Evolutionary conservation across 2,888 invertebrate genomes (phyloP), one percentile per base, ranked within the genome.

Genomic region (Chelonus formosanus): DNA sequence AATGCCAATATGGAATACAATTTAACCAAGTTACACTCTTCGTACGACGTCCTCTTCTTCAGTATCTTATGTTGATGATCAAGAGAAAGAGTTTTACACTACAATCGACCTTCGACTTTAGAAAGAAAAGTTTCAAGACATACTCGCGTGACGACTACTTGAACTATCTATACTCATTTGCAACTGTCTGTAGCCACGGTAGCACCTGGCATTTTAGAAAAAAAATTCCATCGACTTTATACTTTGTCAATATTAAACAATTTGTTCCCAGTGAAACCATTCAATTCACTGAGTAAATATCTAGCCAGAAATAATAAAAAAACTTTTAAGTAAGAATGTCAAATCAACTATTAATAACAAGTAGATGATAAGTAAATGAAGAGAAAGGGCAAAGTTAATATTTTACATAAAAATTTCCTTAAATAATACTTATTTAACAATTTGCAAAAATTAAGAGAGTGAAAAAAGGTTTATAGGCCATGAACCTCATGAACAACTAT

Each of bases 191-290:
- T 56, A 61, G 45, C 69, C 63, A 61, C 67, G 47, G 67, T 69
- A 67, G 69, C 71, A 70, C 67, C 69, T 72, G 71, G 69, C 70
- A 70, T 71, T 72, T 72, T 57, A 53, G 67, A 36, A 65, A 67
- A 68, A 71, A 70, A 70, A 71, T 58, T 10, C 54, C 52, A 63
- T 45, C 32, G 35, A 54, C 35, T 55, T 45, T 36, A 63, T 63
- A 52, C 36, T 55, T 63, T 45, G 55, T 47, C 60, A 60, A 59
- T 65, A 66, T 64, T 64, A 63, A 48, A 67, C 65, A 61, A 70
- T 57, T 68, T 48, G n/a, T 48, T 48, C 6, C 20, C 5, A 3
- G n/a, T 5, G 5, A 44, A 8, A 44, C 6, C n/a, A 8, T 44
- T 44, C 5, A 20, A 20, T 20, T 20, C 20, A 20, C 20, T 20